Base-by-base conservation (phyloP, 37 sponge, comb jelly and placozoan species). In the Lycopodina hypogea region DNA sequence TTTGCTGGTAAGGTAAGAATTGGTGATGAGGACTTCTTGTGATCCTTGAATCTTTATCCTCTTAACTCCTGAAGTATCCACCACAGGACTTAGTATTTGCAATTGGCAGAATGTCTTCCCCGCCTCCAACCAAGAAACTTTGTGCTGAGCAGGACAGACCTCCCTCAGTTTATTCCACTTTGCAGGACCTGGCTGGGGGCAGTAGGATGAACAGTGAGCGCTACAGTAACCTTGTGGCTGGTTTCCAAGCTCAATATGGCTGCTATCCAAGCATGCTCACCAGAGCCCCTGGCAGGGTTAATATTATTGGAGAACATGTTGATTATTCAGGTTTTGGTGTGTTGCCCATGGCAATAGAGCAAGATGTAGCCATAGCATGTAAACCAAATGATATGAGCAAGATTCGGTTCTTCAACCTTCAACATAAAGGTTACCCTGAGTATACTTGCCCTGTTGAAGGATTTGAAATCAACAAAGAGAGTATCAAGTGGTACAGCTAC, bases 251-350 rank as follows among this genome's bases (percentile, higher is more conserved):
- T 4, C 65, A 69, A n/a, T 87, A 84, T 55, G 80, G 84, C 26
- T 26, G 39, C 3, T 57, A 81, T 29, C 89, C 94, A n/a, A 66
- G 84, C 36, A 90, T 74, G 42, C 39, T 93, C 30, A 89, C 88
- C 61, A 69, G 99, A 28, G 96, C 99, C 3, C 99, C 99, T 21
- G 99, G 99, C 3, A 74, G 99, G 77, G 99, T 98, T 30, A 98
- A 98, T 80, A 80, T 98, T 72, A 98, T 98, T 17, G 99, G 99
- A 26, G 99, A 98, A 74, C 99, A 98, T 75, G 87, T 98, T 28
- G 99, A 98, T 83, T 98, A 98, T 83, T 93, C 81, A 33, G 99
- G 99, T 18, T 98, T 93, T 76, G 96, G 83, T 3, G 99, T 98
- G 30, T 87, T 98, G 6, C 99, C 99, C 28, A 98, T 96, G 86